phyloP scores from a whole-genome alignment of 2,888 invertebrate species.

The Bellardia pandia region DNA sequence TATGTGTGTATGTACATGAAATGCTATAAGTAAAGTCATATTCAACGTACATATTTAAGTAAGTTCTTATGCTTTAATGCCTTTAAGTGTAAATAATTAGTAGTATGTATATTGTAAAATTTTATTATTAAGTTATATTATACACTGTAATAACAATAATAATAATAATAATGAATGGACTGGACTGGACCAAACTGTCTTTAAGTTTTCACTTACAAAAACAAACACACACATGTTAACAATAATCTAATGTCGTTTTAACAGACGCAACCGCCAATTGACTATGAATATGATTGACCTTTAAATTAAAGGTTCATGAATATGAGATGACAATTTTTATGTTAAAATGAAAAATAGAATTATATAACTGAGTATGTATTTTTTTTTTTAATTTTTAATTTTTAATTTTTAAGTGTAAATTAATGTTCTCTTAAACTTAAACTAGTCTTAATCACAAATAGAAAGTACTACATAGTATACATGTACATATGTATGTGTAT shows the following conservation, averaged over 20 bases:
- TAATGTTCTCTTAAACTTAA: constrained; percentile 52
- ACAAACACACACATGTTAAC: neutral
- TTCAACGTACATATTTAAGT: neutral
- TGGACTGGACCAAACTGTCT: constrained; percentile 22
- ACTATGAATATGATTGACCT: constrained; percentile 18
- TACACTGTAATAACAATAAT: neutral
- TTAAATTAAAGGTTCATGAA: constrained; percentile 55
- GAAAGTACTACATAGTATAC: constrained; percentile 33
- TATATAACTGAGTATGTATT: constrained; percentile 7
- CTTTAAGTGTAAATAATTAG: constrained; percentile 42
- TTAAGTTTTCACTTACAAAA: neutral
- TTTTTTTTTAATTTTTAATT: constrained; percentile 14
- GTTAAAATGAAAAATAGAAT: constrained; percentile 20
- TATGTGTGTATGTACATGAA: neutral
- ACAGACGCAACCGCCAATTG: neutral
- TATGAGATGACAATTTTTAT: neutral
- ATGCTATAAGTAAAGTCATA: neutral
- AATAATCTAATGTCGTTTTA: constrained; percentile 15
- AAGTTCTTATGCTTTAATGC: neutral
- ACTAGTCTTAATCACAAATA: constrained; percentile 72
- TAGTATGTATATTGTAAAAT: constrained; percentile 7
- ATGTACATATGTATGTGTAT: constrained; percentile 9
- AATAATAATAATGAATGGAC: constrained; percentile 2
- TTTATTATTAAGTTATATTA: constrained; percentile 6
- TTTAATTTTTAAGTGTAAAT: constrained; percentile 31